phyloP scores from a whole-genome alignment of 53 echinoderm and acorn worm genomes.

The Holothuria scabra region DNA sequence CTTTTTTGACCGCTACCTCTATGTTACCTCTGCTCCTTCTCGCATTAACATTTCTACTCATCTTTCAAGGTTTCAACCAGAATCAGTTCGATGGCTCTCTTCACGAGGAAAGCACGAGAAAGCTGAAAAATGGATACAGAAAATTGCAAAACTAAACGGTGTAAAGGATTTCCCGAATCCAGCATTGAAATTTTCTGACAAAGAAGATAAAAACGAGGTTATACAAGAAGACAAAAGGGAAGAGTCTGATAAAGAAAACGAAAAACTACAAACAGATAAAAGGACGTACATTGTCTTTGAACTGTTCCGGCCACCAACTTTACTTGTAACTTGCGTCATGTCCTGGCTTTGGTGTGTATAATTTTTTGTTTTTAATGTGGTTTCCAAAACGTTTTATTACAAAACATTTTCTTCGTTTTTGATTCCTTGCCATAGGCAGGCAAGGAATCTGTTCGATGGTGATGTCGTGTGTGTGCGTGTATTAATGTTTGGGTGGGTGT shows the following conservation, averaged over 20 bases:
- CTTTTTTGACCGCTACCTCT: too few relatives aligned
- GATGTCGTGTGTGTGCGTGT: too few relatives aligned
- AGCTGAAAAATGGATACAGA: constrained; percentile 70
- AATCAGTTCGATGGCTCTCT: constrained; percentile 76
- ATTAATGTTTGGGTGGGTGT: too few relatives aligned
- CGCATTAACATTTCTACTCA: background rate
- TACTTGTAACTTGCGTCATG: constrained; percentile 1
- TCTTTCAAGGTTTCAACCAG: constrained; percentile 65
- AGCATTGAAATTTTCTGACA: background rate
- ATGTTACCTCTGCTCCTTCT: too few relatives aligned
- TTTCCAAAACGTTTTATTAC: background rate
- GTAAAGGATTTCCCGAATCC: constrained; percentile 33
- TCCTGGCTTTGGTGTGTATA: constrained; percentile 25
- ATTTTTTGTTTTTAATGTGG: too few relatives aligned
- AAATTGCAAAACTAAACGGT: constrained; percentile 73
- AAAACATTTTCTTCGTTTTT: too few relatives aligned
- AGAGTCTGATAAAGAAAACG: background rate
- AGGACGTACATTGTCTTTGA: background rate
- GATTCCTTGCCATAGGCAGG: too few relatives aligned
- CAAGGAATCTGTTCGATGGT: too few relatives aligned
- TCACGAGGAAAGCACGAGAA: constrained; percentile 67
- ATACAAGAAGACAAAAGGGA: background rate
- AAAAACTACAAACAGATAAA: background rate
- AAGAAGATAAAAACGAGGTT: background rate
- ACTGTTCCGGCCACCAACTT: constrained; percentile 12